Evolutionary conservation across 37 sponge, comb jelly and placozoan species (phyloP), one percentile per base, ranked within the genome.

Genomic region (Hexactinellida sp.): DNA sequence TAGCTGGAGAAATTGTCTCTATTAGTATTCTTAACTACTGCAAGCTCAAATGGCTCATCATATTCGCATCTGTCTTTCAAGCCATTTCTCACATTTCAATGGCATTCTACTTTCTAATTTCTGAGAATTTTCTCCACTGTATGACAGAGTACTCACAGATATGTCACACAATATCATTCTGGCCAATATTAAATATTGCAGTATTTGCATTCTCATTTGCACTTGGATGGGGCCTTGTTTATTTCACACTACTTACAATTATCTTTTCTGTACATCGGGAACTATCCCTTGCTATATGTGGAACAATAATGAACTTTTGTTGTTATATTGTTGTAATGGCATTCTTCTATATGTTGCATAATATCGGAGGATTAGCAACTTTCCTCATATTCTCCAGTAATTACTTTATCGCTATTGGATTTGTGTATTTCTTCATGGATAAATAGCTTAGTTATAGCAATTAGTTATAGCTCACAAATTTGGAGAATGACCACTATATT

Each of bases 151-250:
- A 63, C 30, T 63, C 76, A 10, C 76, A 63, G 13, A 32, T 63
- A 63, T 63, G 76, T 28, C 76, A 63, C 5, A 63, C 25, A 28
- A 23, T 63, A 63, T 23, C 76, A 23, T 63, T 63, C 34, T 63
- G 76, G 76, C 76, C 76, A 63, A 63, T 63, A 63, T 63, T 63
- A 3, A 63, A 63, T 23, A 63, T 63, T 63, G 76, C 76, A 3
- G 3, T 63, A 1, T 63, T 25, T 23, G 76, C 76, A 3, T 63
- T 63, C 13, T 10, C 28, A 23, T 63, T 63, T 63, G 21, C 32
- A 63, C 34, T 63, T 10, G 76, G 76, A 5, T 63, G 76, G 76
- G 76, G 76, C 5, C 76, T 63, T 25, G 30, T n/a, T 7, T 63
- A 25, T 28, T 63, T 63, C 30, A 21, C 76, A 3, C 76, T 63